Evolutionary conservation across 92 coral and sea anemone species (phyloP).

Genomic region (Zoanthus sociatus): DNA sequence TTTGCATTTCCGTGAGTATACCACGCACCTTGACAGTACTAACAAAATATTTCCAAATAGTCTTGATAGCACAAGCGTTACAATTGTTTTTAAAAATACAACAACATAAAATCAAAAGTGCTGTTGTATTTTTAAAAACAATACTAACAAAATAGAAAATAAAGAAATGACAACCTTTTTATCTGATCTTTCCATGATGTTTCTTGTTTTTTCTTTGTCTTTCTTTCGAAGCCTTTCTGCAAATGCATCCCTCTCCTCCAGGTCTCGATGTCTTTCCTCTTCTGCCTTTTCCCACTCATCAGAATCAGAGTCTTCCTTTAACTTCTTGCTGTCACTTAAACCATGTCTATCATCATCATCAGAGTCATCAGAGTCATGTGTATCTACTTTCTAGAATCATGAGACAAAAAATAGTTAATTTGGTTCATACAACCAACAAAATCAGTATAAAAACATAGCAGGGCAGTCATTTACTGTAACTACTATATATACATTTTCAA

Average conservation of each 20-base stretch:
- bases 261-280: constrained; percentile 76
- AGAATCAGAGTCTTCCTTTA: constrained; percentile 65
- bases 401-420: not conserved
- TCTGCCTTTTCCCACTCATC: constrained; percentile 97
- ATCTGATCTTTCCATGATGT: constrained; percentile 90
- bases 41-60: too few species aligned
- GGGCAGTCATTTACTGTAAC: too few species aligned
- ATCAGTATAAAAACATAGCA: too few species aligned
- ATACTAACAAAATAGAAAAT: too few species aligned
- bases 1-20: too few species aligned
- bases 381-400: constrained; percentile 24
- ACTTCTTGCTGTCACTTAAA: constrained; percentile 36
- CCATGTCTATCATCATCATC: constrained; percentile 38
- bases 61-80: too few species aligned
- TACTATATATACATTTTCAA: too few species aligned
- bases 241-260: constrained; percentile 96
- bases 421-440: not conserved
- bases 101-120: too few species aligned
- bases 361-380: constrained; percentile 75
- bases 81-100: too few species aligned
- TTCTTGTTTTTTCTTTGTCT: constrained; percentile 91
- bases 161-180: constrained; percentile 72
- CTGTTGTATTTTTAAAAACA: too few species aligned
- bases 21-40: too few species aligned
- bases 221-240: constrained; percentile 85